Evolutionary conservation across 2,888 invertebrate genomes (phyloP).

Genomic region (Hecatera dysodea): DNA sequence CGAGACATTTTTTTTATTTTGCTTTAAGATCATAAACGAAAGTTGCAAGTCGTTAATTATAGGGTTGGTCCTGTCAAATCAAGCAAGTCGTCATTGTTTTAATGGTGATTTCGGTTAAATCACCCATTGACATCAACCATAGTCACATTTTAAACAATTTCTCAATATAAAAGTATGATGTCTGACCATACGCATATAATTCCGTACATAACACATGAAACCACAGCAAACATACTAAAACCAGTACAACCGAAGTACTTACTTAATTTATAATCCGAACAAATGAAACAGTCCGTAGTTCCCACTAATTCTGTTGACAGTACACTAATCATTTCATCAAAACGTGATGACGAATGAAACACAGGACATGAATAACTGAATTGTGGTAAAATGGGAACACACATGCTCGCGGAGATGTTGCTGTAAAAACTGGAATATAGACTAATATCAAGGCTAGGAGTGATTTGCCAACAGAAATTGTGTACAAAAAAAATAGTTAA

Average conservation of each 20-base stretch:
- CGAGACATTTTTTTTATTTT: no score
- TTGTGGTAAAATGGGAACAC: slow-evolving; percentile 61
- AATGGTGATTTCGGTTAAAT: no score
- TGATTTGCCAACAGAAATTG: no score
- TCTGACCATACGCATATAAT: no score
- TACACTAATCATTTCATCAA: slow-evolving; percentile 65
- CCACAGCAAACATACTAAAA: slow-evolving; percentile 1
- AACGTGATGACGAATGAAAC: slow-evolving; percentile 68
- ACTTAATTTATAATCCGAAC: slow-evolving; percentile 39
- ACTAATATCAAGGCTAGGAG: neutral
- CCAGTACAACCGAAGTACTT: slow-evolving; percentile 1
- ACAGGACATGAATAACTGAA: slow-evolving; percentile 66
- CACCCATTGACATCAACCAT: no score
- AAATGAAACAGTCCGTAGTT: slow-evolving; percentile 42
- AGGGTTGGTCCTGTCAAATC: no score
- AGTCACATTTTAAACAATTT: no score
- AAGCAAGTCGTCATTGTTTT: no score
- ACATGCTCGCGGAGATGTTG: slow-evolving; percentile 53
- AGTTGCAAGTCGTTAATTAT: no score
- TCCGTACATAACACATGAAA: neutral
- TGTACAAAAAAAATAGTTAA: no score
- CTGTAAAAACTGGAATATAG: slow-evolving; percentile 35
- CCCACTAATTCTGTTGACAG: slow-evolving; percentile 63
- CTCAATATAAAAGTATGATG: neutral
- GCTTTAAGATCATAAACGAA: no score